A percentile compares a stretch with the other conserved stretches of the same genome.
Conservation (phyloP, 2,888 invertebrate genomes). For the Cataglyphis livida region DNA sequence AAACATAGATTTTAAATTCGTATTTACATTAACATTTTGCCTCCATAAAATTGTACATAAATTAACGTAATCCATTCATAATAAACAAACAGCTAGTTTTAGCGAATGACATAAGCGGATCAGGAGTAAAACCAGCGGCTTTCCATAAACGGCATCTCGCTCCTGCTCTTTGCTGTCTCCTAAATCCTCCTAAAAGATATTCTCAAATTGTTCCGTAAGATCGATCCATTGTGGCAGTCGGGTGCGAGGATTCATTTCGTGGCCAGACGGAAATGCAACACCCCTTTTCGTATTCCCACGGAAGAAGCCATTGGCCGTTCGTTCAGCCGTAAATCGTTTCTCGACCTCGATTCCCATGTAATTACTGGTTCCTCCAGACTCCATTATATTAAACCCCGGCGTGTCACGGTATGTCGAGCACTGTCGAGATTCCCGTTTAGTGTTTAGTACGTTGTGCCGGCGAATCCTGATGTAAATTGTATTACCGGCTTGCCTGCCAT, state of each 20-base stretch:
- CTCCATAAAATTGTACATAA: background rate
- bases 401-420: slow-evolving; percentile 66
- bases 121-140: slow-evolving; percentile 9
- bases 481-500: slow-evolving; percentile 56
- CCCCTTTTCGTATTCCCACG: slow-evolving; percentile 57
- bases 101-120: slow-evolving; percentile 41
- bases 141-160: slow-evolving; percentile 32
- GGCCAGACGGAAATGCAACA: slow-evolving; percentile 55
- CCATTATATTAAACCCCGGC: slow-evolving; percentile 70
- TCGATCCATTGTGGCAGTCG: slow-evolving; percentile 47
- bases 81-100: slow-evolving; percentile 37
- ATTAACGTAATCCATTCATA: slow-evolving; percentile 2
- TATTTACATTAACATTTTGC: background rate
- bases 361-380: slow-evolving; percentile 73
- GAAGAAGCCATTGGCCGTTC: slow-evolving; percentile 59
- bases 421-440: slow-evolving; percentile 63
- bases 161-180: slow-evolving; percentile 38
- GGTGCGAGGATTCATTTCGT: slow-evolving; percentile 47
- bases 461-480: slow-evolving; percentile 61
- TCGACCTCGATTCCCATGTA: slow-evolving; percentile 69
- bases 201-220: slow-evolving; percentile 47
- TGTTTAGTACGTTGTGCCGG: slow-evolving; percentile 38
- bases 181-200: slow-evolving; percentile 42
- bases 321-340: slow-evolving; percentile 70
- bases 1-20: background rate